These are phyloP conservation scores for Acleris sparsana DNA, from an alignment of 2,888 invertebrate species.

Conservation along the genomic window DNA sequence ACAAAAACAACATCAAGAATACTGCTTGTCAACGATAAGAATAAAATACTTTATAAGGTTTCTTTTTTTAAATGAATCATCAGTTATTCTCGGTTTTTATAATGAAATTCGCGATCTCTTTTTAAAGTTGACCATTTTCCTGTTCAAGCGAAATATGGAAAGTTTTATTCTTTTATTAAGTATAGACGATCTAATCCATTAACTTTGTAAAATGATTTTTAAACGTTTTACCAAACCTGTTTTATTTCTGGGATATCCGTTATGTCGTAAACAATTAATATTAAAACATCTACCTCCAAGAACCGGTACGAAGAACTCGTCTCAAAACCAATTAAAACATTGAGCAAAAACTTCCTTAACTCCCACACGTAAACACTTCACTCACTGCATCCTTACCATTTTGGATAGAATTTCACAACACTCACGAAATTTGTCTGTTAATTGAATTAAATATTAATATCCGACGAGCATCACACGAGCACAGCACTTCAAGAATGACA, in stretches of 20 bases:
- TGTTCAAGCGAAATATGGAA: background rate
- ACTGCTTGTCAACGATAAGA: no score
- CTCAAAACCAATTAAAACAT: slow-evolving; percentile 24
- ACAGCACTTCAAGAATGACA: slow-evolving; percentile 58
- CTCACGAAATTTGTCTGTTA: slow-evolving; percentile 46
- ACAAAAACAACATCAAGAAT: no score
- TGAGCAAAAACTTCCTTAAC: slow-evolving; percentile 2
- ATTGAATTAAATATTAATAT: slow-evolving; percentile 39
- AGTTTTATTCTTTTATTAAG: no score
- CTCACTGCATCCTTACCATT: slow-evolving; percentile 50
- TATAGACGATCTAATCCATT: no score
- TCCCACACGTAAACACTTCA: slow-evolving; percentile 39
- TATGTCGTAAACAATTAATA: slow-evolving; percentile 26
- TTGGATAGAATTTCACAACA: slow-evolving; percentile 44
- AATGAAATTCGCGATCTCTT: background rate
- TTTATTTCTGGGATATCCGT: slow-evolving; percentile 18
- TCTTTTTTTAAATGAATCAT: no score
- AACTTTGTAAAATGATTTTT: no score
- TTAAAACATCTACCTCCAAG: slow-evolving; percentile 22
- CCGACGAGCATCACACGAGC: slow-evolving; percentile 54
- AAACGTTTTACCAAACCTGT: slow-evolving; percentile 20
- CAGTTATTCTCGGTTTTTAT: no score
- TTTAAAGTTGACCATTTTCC: background rate
- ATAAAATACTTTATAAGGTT: no score
- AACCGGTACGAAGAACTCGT: slow-evolving; percentile 15